Base-by-base conservation (phyloP, 2,888 invertebrate species). In the Lithodes maja region DNA sequence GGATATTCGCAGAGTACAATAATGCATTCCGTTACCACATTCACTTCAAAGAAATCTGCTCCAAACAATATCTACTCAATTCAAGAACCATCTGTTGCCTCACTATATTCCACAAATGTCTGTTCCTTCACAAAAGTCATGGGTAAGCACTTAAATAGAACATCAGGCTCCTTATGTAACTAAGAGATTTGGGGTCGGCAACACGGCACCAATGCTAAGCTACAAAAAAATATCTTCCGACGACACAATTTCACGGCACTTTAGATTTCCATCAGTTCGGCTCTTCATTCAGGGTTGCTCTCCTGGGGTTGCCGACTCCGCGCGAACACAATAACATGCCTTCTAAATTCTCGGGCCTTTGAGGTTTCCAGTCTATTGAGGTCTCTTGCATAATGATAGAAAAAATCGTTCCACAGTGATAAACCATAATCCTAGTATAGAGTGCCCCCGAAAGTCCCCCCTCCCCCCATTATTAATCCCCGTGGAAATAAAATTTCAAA, bases 351-450 rank as follows among this genome's bases (percentile, higher is more conserved):
- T 61, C 12, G 61, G 61, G 61, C 61, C 7, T 61, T 61, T 61
- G 61, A 61, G 61, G 61, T 61, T 61, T 61, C 61, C 12, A 61
- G 61, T 61, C 17, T 17, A 12, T n/a, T 71, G 71, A 71, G 71
- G 71, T 71, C 71, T 5, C 71, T 71, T 71, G 15, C 17, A 71
- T 12, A 71, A n/a, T 71, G n/a, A 71, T 71, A 71, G n/a, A n/a
- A 33, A 71, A 71, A 71, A 71, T n/a, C 3, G 71, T n/a, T 9
- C 12, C 17, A 71, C 12, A 71, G 17, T n/a, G n/a, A 71, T n/a
- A n/a, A 61, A 15, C 17, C 15, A 17, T 17, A n/a, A 71, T 17
- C 15, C n/a, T 71, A 71, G 71, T 12, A n/a, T 61, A 61, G 1
- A 7, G 7, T 15, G 7, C 68, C 68, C 68, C 68, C 68, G 7